These are phyloP conservation scores for Dendronephthya gigantea DNA, from an alignment of 64 coral and sea anemone species.

Conservation along the genomic window DNA sequence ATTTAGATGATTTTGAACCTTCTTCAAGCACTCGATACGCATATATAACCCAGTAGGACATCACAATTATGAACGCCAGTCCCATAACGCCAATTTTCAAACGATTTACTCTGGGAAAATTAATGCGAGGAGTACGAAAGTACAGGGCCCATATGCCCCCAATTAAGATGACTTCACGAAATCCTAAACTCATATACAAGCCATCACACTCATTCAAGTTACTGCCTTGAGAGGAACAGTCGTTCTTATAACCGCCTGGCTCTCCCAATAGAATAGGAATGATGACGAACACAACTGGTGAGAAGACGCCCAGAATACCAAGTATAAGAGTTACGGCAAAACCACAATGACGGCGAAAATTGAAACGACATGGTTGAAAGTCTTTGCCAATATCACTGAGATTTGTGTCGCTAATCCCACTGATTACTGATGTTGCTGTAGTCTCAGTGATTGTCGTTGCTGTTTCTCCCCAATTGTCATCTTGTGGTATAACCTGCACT, in stretches of 20 bases:
- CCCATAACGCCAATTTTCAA: constrained; percentile 62
- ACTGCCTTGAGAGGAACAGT: constrained; percentile 12
- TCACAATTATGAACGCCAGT: constrained; percentile 61
- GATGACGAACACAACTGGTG: constrained; percentile 83
- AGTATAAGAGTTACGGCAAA: constrained; percentile 46
- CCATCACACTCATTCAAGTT: constrained; percentile 52
- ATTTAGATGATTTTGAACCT: constrained; percentile 30
- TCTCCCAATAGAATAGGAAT: constrained; percentile 71
- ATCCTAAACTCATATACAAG: constrained; percentile 75
- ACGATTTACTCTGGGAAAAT: constrained; percentile 72
- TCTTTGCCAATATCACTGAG: constrained; percentile 74
- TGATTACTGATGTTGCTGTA: constrained; percentile 77
- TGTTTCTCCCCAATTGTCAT: constrained; percentile 98
- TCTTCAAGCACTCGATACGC: constrained; percentile 61
- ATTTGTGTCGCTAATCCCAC: constrained; percentile 61
- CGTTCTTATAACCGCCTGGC: constrained; percentile 48
- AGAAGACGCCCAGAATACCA: constrained; percentile 48
- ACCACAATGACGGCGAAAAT: constrained; percentile 50
- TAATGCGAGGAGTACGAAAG: constrained; percentile 71
- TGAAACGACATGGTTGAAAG: constrained; percentile 45
- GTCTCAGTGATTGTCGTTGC: constrained; percentile 98
- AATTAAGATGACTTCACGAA: constrained; percentile 73
- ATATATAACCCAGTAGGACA: constrained; percentile 93
- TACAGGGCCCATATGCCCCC: constrained; percentile 93
- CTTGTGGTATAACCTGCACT: constrained; percentile 98